Conservation (phyloP, 2,797 vertebrate species). For the Amazona ochrocephala region DNA sequence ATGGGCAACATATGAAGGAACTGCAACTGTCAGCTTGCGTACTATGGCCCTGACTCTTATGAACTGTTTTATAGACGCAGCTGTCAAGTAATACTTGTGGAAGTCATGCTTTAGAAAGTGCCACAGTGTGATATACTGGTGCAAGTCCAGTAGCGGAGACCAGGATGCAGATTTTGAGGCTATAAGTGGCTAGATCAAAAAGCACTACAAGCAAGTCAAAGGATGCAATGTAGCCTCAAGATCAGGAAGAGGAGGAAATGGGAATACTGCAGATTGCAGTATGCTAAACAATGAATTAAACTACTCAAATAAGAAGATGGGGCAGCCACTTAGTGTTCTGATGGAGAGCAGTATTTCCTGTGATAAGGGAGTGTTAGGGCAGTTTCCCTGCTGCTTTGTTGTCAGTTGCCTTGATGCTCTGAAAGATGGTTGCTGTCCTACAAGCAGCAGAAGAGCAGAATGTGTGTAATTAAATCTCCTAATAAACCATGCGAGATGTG, state of each 20-base stretch:
- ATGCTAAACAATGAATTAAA: background rate
- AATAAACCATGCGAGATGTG: background rate
- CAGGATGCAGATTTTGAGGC: background rate
- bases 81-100: background rate
- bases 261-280: background rate
- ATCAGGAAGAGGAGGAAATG: background rate
- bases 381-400: background rate
- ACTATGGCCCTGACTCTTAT: background rate
- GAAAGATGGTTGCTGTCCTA: background rate
- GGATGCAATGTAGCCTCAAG: background rate
- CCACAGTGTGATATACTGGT: background rate
- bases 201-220: background rate
- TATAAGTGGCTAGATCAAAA: background rate
- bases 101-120: background rate
- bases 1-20: background rate
- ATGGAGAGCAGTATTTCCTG: background rate
- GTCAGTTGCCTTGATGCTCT: background rate
- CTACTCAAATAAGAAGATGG: background rate
- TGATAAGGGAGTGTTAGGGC: background rate
- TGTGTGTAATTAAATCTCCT: background rate
- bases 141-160: background rate
- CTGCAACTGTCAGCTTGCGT: background rate
- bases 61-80: background rate
- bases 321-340: background rate
- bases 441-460: background rate